A percentile compares a stretch with the other conserved stretches of the same genome.
These are phyloP conservation scores for Rhynchophorus ferrugineus DNA, from an alignment of 1,140 invertebrate species.

Conservation along the genomic window DNA sequence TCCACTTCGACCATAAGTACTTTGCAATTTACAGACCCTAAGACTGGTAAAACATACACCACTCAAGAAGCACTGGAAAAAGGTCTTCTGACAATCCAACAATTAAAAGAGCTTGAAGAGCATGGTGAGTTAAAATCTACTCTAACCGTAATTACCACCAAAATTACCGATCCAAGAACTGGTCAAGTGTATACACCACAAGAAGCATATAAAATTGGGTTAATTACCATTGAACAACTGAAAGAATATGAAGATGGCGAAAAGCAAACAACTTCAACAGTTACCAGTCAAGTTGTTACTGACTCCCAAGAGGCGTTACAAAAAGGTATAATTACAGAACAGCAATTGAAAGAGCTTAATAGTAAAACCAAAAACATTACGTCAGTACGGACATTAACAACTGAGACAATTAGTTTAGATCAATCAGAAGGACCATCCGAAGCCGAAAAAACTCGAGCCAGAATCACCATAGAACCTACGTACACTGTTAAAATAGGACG, in stretches of 20 bases:
- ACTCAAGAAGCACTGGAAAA: slow-evolving; percentile 48
- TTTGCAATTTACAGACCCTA: slow-evolving; percentile 22
- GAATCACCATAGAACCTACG: slow-evolving; percentile 58
- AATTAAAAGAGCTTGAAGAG: slow-evolving; percentile 32
- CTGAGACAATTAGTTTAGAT: slow-evolving; percentile 38
- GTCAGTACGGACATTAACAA: slow-evolving; percentile 38
- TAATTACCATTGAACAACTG: not conserved
- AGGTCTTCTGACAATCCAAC: slow-evolving; percentile 44
- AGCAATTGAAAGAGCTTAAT: slow-evolving; percentile 28
- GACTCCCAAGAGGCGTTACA: slow-evolving; percentile 49
- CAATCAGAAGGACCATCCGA: slow-evolving; percentile 42
- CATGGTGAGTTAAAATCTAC: slow-evolving; percentile 7
- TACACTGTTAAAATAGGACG: slow-evolving; percentile 57
- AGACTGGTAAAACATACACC: slow-evolving; percentile 36
- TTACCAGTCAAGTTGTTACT: slow-evolving; percentile 35
- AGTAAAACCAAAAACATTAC: not conserved
- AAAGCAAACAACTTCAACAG: slow-evolving; percentile 13
- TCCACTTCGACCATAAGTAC: not conserved
- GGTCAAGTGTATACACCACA: not conserved
- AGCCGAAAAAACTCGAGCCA: slow-evolving; percentile 50
- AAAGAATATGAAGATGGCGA: not conserved
- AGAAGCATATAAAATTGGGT: not conserved
- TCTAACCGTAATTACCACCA: not conserved
- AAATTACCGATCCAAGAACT: not conserved
- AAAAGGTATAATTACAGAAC: slow-evolving; percentile 45